These are phyloP conservation scores for Merops nubicus DNA, from an alignment of 2,113 vertebrate species.

Conservation along the genomic window DNA sequence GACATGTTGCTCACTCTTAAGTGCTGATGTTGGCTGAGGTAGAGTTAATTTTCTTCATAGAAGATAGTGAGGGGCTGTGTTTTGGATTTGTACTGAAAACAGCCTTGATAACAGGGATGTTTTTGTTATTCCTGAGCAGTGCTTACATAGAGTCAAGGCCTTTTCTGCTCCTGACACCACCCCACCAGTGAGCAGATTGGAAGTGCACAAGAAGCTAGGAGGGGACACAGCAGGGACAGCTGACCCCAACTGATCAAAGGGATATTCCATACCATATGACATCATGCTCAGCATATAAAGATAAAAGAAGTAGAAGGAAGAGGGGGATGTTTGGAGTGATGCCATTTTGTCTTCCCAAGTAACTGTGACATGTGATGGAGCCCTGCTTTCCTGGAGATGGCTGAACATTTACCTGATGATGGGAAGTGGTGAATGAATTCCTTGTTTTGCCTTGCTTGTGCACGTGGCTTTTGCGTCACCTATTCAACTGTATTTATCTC, in stretches of 20 bases:
- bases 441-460: background rate
- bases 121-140: background rate
- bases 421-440: background rate
- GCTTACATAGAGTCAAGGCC: background rate
- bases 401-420: background rate
- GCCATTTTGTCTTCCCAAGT: background rate
- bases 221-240: background rate
- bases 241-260: background rate
- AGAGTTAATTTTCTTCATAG: background rate
- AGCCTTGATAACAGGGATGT: background rate
- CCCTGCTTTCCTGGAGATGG: background rate
- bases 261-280: too few relatives aligned
- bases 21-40: background rate
- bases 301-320: background rate
- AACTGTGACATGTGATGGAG: background rate
- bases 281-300: background rate
- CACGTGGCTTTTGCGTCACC: background rate
- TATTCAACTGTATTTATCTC: background rate
- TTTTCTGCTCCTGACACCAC: background rate
- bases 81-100: background rate
- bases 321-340: background rate
- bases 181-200: background rate
- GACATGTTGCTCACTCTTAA: background rate
- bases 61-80: background rate
- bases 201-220: background rate